Evolutionary conservation across 2,113 vertebrate species (phyloP), one percentile per base, ranked within the genome.

Genomic region (Channa maculata): DNA sequence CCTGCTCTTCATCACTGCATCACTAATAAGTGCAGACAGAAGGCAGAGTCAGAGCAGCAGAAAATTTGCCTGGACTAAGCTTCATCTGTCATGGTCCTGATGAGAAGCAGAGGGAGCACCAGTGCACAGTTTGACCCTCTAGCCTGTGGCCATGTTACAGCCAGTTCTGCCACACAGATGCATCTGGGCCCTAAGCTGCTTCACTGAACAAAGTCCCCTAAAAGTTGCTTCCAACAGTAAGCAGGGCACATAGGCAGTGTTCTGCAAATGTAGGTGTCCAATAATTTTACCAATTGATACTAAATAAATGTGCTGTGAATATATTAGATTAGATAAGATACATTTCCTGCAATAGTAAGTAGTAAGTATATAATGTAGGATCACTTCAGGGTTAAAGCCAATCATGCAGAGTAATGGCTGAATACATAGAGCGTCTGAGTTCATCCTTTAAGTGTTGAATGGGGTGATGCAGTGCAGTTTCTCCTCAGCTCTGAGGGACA

Each of bases 51-150:
- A 89, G 71, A 79, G 86, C 83, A 79, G 93, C 89, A 90, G 91
- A 93, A 93, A 92, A 94, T 94, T 83, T 87, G 87, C 90, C 92
- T 93, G 75, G 80, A 83, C 86, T 75, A 86, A 74, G 83, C 82
- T 78, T 92, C 93, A 92, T 93, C 93, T 94, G 92, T 91, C 88
- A 88, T 39, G 73, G 86, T 73, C 71, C 85, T 89, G 89, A 91
- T 84, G 77, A 86, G 79, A 85, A 69, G 68, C 86, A 80, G 73
- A 83, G 80, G 70, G 86, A 84, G 71, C 79, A 85, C 91, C 89
- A 88, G 82, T 74, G 84, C 62, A 38, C 76, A 65, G 65, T 78
- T 80, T 77, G 79, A 80, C 77, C 82, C 75, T 71, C 70, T 63
- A 58, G 79, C 86, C 83, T 65, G 11, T 54, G 75, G 86, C 41